A percentile compares a stretch with the other conserved stretches of the same genome.
Evolutionary conservation across 1,140 invertebrate genomes (phyloP).

Genomic region (Conus ventricosus): DNA sequence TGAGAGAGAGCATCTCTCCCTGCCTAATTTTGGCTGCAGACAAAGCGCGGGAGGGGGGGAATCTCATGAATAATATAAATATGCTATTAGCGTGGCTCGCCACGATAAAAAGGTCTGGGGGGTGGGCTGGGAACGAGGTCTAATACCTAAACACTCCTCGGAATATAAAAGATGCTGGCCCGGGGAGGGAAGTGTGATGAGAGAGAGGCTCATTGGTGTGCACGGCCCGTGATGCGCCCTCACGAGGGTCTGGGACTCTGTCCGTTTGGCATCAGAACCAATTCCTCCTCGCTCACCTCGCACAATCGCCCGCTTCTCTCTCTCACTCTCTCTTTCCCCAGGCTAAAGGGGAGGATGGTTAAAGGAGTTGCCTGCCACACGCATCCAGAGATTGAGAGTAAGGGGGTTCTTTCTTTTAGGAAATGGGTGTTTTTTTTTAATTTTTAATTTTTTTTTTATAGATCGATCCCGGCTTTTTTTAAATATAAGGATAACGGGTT

Average conservation of each 20-base stretch:
- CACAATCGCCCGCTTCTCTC: background rate
- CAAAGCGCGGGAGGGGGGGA: constrained; percentile 34
- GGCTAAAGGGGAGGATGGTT: too few species aligned
- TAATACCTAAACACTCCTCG: constrained; percentile 45
- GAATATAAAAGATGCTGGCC: constrained; percentile 44
- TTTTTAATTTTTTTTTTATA: too few species aligned
- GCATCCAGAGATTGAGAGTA: too few species aligned
- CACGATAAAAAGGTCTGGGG: constrained; percentile 38
- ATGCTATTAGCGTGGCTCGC: constrained; percentile 44
- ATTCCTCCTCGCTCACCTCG: constrained; percentile 7
- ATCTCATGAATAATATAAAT: constrained; percentile 53
- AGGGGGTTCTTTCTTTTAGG: too few species aligned
- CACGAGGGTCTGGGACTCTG: background rate
- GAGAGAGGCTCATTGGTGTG: constrained; percentile 30
- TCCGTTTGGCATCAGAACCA: constrained; percentile 27
- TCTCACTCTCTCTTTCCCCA: background rate
- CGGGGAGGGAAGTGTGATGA: background rate
- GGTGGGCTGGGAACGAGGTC: constrained; percentile 28
- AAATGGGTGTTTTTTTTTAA: too few species aligned
- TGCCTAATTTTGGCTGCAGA: constrained; percentile 46
- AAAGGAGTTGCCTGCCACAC: too few species aligned
- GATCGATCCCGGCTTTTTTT: too few species aligned
- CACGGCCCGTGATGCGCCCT: constrained; percentile 28
- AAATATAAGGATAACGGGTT: too few species aligned
- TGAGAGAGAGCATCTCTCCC: constrained; percentile 44